These are phyloP conservation scores for Amphibalanus amphitrite DNA, from an alignment of 1,140 invertebrate genomes.

Conservation along the genomic window DNA sequence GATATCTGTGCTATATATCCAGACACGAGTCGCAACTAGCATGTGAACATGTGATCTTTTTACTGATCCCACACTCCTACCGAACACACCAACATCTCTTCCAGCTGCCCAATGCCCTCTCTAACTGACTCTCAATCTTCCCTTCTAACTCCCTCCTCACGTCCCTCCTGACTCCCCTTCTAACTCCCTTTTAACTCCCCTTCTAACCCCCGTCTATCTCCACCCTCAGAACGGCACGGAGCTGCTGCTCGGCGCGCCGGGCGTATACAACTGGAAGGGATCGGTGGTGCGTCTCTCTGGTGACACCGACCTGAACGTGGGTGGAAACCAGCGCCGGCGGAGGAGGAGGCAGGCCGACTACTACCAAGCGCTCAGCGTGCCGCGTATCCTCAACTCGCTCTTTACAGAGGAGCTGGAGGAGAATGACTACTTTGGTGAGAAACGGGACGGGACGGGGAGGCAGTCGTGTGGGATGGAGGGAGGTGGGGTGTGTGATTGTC, in stretches of 20 bases:
- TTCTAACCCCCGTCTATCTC: background rate
- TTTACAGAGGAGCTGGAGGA: background rate
- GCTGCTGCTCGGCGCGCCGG: slow-evolving; percentile 28
- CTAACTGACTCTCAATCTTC: background rate
- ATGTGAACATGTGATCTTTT: too few relatives aligned
- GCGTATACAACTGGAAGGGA: slow-evolving; percentile 27
- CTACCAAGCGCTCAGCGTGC: background rate
- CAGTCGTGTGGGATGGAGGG: background rate
- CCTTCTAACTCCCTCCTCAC: too few relatives aligned
- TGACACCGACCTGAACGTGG: background rate
- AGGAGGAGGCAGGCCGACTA: background rate
- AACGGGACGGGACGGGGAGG: too few relatives aligned
- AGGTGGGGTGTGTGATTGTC: too few relatives aligned
- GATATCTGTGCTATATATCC: too few relatives aligned
- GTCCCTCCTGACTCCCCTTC: too few relatives aligned
- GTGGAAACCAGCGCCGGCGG: background rate
- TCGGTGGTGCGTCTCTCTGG: slow-evolving; percentile 9
- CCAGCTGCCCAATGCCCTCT: too few relatives aligned
- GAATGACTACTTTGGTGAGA: background rate
- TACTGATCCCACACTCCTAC: too few relatives aligned
- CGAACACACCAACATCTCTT: background rate
- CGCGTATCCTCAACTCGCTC: background rate
- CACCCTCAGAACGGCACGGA: slow-evolving; percentile 16
- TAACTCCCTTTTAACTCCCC: too few relatives aligned
- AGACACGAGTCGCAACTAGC: too few relatives aligned